A percentile compares a stretch with the other conserved stretches of the same genome.
These are phyloP conservation scores for Mesembrinibis cayennensis DNA, from an alignment of 2,113 vertebrate genomes.

Conservation along the genomic window DNA sequence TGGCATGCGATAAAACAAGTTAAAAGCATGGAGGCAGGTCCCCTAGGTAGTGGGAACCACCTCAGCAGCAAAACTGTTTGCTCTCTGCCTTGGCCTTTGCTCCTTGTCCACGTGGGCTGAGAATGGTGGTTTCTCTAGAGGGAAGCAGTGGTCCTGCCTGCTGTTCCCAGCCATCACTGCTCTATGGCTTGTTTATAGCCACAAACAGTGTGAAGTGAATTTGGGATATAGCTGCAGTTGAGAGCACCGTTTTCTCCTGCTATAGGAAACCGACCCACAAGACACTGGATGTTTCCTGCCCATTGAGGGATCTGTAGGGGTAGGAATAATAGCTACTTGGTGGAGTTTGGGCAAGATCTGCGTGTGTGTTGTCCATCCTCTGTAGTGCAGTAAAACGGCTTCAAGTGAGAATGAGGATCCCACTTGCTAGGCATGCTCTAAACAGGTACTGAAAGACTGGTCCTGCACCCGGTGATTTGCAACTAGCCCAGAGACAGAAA, in stretches of 20 bases:
- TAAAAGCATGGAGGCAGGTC: background rate
- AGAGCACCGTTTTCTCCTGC: background rate
- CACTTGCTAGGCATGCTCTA: background rate
- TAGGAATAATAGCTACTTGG: background rate
- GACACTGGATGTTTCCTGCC: background rate
- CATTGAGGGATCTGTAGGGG: background rate
- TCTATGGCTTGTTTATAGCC: background rate
- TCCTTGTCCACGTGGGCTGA: fast-evolving
- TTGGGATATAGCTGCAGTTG: background rate
- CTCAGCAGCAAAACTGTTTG: background rate
- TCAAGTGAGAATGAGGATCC: background rate
- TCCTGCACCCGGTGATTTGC: background rate
- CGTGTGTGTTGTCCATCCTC: background rate
- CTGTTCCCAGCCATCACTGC: background rate
- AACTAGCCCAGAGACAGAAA: background rate
- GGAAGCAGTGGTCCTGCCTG: background rate
- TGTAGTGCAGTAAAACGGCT: background rate
- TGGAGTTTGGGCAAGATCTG: background rate
- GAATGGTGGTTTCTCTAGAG: background rate
- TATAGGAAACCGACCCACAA: background rate
- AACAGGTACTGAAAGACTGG: background rate
- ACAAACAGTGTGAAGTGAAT: background rate
- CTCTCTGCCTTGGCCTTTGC: background rate
- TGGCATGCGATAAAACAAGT: background rate
- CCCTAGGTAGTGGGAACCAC: background rate